These are phyloP conservation scores for Schizothorax lantsangensis DNA, from an alignment of 2,797 vertebrate species.

Conservation along the genomic window DNA sequence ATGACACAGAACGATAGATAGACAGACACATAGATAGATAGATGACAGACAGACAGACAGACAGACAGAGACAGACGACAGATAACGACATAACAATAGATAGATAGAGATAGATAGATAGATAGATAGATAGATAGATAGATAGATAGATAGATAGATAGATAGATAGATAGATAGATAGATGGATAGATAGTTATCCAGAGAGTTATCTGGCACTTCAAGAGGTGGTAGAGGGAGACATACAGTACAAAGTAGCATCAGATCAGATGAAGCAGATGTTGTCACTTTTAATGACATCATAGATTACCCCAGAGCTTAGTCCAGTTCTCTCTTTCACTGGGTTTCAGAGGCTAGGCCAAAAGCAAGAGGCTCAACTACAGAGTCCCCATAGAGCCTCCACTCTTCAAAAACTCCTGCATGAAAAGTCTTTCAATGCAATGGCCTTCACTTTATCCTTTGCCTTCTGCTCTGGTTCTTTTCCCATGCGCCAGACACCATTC, in stretches of 20 bases:
- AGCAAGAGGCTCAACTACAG: background rate
- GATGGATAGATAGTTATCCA: background rate
- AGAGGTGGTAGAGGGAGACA: slow-evolving; percentile 67
- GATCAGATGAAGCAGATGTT: slow-evolving; percentile 75
- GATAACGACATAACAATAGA: no score
- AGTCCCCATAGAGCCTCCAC: background rate
- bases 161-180: slow-evolving; percentile 9
- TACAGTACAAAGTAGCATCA: slow-evolving; percentile 61
- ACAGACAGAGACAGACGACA: no score
- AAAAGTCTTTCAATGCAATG: slow-evolving; percentile 7
- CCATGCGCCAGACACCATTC: slow-evolving; percentile 6
- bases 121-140: background rate
- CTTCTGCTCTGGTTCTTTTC: slow-evolving; percentile 10
- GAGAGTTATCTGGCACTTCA: slow-evolving; percentile 71
- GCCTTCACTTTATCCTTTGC: slow-evolving; percentile 35
- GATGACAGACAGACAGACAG: no score
- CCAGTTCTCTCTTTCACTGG: slow-evolving; percentile 18
- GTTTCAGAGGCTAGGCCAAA: slow-evolving; percentile 18
- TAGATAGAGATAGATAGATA: no score
- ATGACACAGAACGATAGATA: no score
- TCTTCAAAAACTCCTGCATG: slow-evolving; percentile 21
- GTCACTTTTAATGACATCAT: slow-evolving; percentile 78
- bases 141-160: background rate
- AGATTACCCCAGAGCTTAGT: slow-evolving; percentile 62
- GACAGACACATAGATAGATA: no score